Evolutionary conservation across 1,140 invertebrate genomes (phyloP).

Genomic region (Nomia melanderi): DNA sequence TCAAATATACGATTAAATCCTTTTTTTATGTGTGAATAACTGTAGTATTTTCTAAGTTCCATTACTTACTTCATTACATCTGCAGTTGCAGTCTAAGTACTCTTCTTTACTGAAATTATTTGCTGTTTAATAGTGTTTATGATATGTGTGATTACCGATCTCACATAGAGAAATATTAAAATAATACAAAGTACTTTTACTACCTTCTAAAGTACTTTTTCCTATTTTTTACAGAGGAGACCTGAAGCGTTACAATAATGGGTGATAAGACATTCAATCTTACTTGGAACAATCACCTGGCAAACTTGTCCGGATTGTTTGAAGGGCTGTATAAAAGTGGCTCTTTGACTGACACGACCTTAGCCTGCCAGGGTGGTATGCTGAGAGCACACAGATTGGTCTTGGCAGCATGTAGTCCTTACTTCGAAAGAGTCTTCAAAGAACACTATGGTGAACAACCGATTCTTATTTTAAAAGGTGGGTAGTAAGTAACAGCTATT

Average conservation of each 20-base stretch:
- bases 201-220: neutral
- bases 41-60: too few relatives aligned
- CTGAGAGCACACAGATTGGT: conserved; percentile 87
- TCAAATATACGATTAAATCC: too few relatives aligned
- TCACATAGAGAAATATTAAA: too few relatives aligned
- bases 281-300: conserved; percentile 88
- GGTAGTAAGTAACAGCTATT: neutral
- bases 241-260: conserved; percentile 64
- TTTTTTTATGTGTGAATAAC: too few relatives aligned
- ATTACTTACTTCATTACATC: too few relatives aligned
- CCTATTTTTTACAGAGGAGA: conserved; percentile 20
- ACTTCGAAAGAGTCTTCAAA: conserved; percentile 85
- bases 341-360: conserved; percentile 85
- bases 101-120: too few relatives aligned
- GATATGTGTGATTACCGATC: too few relatives aligned
- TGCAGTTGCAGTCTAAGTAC: too few relatives aligned
- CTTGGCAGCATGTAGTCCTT: conserved; percentile 88
- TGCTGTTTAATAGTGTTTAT: too few relatives aligned
- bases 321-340: conserved; percentile 86
- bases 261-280: conserved; percentile 86
- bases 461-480: conserved; percentile 86
- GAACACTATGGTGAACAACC: conserved; percentile 88
- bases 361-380: conserved; percentile 84
- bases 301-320: conserved; percentile 87
- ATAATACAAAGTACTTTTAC: too few relatives aligned